phyloP scores from a whole-genome alignment of 2,888 invertebrate genomes.

The Odontocolon sp. region DNA sequence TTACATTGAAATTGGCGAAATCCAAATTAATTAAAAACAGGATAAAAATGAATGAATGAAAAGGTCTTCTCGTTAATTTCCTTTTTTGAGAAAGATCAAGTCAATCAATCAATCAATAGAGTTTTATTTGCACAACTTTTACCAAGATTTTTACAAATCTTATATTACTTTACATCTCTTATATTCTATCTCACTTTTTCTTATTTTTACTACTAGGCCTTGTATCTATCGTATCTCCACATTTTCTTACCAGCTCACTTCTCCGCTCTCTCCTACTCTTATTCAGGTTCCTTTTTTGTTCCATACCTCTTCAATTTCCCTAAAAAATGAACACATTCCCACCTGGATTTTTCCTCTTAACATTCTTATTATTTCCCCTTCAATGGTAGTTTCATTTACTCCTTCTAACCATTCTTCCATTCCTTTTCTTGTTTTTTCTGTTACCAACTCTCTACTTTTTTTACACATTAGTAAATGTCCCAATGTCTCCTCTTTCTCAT shows the following conservation, averaged over 20 bases:
- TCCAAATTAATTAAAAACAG: too few relatives aligned
- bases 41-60: too few relatives aligned
- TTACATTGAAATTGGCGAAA: too few relatives aligned
- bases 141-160: constrained; percentile 1
- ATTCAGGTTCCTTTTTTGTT: not conserved
- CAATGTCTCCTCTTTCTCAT: constrained; percentile 1
- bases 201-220: not conserved
- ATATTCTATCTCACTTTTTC: not conserved
- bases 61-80: too few relatives aligned
- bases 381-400: not conserved
- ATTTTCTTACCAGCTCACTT: not conserved
- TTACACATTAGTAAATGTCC: constrained; percentile 11
- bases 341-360: not conserved
- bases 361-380: constrained; percentile 1
- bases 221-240: not conserved
- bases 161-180: not conserved
- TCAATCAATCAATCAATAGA: too few relatives aligned
- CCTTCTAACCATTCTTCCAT: not conserved
- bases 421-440: not conserved
- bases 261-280: too few relatives aligned
- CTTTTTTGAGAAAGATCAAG: too few relatives aligned
- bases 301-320: not conserved
- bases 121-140: constrained; percentile 15
- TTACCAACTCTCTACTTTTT: not conserved
- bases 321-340: constrained; percentile 1